phyloP scores from a whole-genome alignment of 2,113 vertebrate genomes.

The Capra hircus region DNA sequence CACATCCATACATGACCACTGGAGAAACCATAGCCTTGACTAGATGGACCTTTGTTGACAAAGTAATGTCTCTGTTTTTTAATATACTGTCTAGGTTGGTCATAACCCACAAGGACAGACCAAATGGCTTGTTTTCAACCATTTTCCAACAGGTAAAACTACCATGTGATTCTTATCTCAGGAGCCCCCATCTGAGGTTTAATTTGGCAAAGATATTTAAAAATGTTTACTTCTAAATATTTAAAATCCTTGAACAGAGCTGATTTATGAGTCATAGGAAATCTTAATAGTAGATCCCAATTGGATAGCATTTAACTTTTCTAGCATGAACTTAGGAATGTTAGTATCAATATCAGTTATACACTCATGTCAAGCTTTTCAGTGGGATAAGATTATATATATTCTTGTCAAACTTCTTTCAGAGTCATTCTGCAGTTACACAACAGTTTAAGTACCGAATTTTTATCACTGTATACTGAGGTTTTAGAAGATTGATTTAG shows the following conservation, averaged over 20 bases:
- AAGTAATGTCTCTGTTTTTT: too few species aligned
- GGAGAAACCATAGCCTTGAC: not conserved
- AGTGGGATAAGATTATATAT: not conserved
- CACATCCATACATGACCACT: not conserved
- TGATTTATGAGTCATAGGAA: not conserved
- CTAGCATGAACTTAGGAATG: not conserved
- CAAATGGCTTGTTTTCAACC: conserved; percentile 32
- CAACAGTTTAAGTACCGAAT: not conserved
- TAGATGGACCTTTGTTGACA: too few species aligned
- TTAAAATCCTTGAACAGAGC: not conserved
- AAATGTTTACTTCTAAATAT: conserved; percentile 35
- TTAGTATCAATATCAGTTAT: not conserved
- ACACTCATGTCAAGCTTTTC: not conserved
- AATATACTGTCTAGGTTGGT: too few species aligned
- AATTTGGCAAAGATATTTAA: conserved; percentile 49
- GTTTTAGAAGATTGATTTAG: not conserved
- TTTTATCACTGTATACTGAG: not conserved
- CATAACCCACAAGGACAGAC: not conserved
- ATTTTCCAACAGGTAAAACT: not conserved
- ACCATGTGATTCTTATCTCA: not conserved
- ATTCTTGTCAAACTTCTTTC: not conserved
- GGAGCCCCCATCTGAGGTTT: not conserved
- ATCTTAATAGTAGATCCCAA: not conserved
- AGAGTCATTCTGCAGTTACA: not conserved
- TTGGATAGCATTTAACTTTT: not conserved